phyloP scores from a whole-genome alignment of 1,140 invertebrate genomes.

The Propsilocerus akamusi region DNA sequence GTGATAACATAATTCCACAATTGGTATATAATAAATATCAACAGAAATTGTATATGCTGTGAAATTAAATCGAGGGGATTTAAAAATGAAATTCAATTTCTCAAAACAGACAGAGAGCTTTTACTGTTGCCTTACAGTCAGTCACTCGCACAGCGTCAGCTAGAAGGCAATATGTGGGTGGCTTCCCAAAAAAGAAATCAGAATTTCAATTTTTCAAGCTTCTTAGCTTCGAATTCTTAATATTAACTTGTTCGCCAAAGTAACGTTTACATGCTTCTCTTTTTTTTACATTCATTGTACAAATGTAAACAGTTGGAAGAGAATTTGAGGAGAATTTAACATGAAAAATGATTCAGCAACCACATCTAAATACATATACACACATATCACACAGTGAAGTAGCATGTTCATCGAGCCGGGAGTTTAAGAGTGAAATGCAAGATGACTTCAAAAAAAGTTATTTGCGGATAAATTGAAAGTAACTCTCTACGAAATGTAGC shows the following conservation, averaged over 20 bases:
- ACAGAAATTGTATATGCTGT: background rate
- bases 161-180: no score
- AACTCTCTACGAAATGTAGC: background rate
- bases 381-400: no score
- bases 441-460: background rate
- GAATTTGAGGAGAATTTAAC: background rate
- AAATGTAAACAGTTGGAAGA: conserved; percentile 1
- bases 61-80: background rate
- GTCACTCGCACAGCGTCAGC: background rate
- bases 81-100: background rate
- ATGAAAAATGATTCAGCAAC: conserved; percentile 1
- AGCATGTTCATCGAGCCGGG: no score
- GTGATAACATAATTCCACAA: conserved; percentile 1
- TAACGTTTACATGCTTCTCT: background rate
- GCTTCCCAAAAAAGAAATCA: background rate
- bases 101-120: background rate
- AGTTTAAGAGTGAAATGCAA: conserved; percentile 1
- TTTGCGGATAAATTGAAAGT: conserved; percentile 1
- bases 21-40: background rate
- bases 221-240: background rate
- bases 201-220: conserved; percentile 2
- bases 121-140: no score
- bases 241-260: background rate
- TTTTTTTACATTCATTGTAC: background rate
- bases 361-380: background rate